Evolutionary conservation across 2,888 invertebrate species (phyloP), one percentile per base, ranked within the genome.

Genomic region (Molorchus minor): DNA sequence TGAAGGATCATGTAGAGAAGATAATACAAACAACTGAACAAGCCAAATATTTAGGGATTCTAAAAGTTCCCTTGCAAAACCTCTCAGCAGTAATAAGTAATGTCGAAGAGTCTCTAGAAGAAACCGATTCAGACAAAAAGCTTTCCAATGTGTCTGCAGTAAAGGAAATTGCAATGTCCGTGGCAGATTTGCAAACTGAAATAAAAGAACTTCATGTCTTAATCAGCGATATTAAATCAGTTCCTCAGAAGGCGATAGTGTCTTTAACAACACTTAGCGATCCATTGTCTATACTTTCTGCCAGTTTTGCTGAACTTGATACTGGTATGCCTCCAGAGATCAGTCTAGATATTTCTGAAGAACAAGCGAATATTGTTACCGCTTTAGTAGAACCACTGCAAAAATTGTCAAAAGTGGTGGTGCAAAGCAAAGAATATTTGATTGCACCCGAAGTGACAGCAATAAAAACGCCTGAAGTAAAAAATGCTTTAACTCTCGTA

Each of bases 171-270:
- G 33, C 57, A 15, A 54, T 63, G 35, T 33, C 53, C 5, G 10
- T 62, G 0, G 8, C 40, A 8, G 35, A 62, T 5, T 19, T 63
- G 16, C 16, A 57, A 29, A 16, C 56, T 25, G 63, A 69, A 43
- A 49, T 68, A 19, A 54, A 58, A 38, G 13, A 56, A 30, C 16
- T 71, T 7, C 47, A 57, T 21, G 21, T 36, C 2, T 56, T 60
- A 44, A 46, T 29, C 15, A 25, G 55, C 40, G 56, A 61, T 7
- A 3, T 63, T 0, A 1, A 15, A 2, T 5, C 55, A 17, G 17
- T 29, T 21, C 58, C 71, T 2, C 67, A 71, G 58, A 60, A 70
- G 56, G 75, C 66, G 2, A 38, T 72, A 21, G 16, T 71, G 19
- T 64, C 66, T 16, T 30, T 72, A 41, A 19, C 64, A 12, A 64